Conservation (phyloP, 2,797 vertebrate genomes). For the Cuculus canorus region DNA sequence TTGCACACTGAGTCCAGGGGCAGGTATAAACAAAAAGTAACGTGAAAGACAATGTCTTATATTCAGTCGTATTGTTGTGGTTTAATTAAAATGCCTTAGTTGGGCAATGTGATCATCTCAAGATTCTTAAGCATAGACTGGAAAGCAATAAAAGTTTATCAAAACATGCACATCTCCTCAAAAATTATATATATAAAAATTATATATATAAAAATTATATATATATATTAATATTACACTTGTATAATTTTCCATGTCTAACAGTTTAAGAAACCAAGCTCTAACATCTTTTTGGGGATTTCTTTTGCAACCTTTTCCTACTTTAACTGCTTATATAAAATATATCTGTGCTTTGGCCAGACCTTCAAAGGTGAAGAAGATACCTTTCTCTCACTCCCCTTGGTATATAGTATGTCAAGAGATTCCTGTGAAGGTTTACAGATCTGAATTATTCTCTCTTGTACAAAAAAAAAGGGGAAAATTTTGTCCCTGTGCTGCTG, state of each 20-base stretch:
- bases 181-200: not conserved
- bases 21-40: not conserved
- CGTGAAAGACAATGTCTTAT: not conserved
- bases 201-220: not conserved
- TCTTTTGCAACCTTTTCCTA: not conserved
- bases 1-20: not conserved
- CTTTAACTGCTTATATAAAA: not conserved
- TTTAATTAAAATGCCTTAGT: not conserved
- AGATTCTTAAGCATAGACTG: not conserved
- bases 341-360: not conserved
- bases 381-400: too few species aligned
- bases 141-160: not conserved
- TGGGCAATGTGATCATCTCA: not conserved
- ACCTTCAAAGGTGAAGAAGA: not conserved
- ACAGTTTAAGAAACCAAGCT: not conserved
- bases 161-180: not conserved
- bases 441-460: not conserved
- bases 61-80: not conserved
- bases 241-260: fast-evolving
- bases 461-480: not conserved
- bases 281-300: fast-evolving
- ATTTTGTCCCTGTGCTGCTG: not conserved
- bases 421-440: not conserved
- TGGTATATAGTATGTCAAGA: not conserved
- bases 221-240: too few species aligned